A percentile compares a stretch with the other conserved stretches of the same genome.
Evolutionary conservation across 2,888 invertebrate genomes (phyloP).

Genomic region (Lasioglossum pauxillum): DNA sequence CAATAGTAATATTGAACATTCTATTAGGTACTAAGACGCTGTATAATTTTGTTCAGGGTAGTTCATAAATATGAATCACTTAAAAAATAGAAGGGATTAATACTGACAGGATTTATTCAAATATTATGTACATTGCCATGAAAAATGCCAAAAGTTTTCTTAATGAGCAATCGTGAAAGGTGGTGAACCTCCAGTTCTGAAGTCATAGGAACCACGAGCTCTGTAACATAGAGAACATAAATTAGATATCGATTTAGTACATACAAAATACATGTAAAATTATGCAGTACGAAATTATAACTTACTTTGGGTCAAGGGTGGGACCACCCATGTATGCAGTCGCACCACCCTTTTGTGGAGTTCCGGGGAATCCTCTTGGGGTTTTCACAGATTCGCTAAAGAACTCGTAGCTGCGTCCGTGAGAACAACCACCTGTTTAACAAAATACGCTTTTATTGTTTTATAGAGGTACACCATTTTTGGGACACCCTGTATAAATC

Average conservation of each 20-base stretch:
- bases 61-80: background rate
- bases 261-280: background rate
- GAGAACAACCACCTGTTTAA: constrained; percentile 52
- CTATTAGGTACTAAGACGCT: background rate
- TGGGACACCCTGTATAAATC: background rate
- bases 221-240: constrained; percentile 41
- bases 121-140: constrained; percentile 12
- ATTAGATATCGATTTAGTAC: background rate
- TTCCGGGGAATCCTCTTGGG: constrained; percentile 43
- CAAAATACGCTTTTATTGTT: background rate
- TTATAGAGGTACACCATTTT: background rate
- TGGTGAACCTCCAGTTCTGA: constrained; percentile 34
- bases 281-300: background rate
- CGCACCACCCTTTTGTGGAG: background rate
- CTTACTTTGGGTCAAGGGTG: constrained; percentile 51
- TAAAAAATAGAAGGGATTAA: background rate
- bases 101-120: background rate
- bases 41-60: background rate
- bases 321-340: constrained; percentile 64
- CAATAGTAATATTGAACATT: background rate
- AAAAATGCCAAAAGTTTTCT: background rate
- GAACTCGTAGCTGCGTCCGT: constrained; percentile 54
- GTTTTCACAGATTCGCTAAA: constrained; percentile 60
- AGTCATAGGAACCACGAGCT: constrained; percentile 50
- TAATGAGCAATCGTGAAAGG: constrained; percentile 37